These are phyloP conservation scores for Acanthornis magna DNA, from an alignment of 2,797 vertebrate genomes.

Conservation along the genomic window DNA sequence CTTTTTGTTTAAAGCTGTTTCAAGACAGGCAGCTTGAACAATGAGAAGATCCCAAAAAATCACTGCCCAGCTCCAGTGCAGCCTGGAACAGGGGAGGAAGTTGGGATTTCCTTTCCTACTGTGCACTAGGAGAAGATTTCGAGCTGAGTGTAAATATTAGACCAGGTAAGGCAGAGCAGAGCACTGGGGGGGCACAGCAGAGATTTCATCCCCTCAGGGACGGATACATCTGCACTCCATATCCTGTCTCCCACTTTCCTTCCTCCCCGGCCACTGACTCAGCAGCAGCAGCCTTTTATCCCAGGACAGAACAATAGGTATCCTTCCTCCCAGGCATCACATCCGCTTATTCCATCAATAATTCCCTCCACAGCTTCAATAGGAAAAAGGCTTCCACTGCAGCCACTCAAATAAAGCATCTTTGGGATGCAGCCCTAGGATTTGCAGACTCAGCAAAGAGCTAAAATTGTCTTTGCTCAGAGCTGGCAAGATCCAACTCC, in stretches of 20 bases:
- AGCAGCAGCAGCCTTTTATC: neutral
- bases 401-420: neutral
- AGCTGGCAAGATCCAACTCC: neutral
- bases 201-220: neutral
- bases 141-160: neutral
- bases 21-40: neutral
- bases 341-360: neutral
- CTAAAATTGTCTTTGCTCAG: neutral
- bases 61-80: neutral
- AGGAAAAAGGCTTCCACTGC: neutral
- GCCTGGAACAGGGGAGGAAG: neutral
- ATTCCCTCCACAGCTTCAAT: neutral
- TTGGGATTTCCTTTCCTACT: neutral
- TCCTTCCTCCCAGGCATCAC: conserved; percentile 1
- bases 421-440: neutral
- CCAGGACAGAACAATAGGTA: neutral
- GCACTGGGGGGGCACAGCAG: neutral
- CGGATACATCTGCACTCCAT: neutral
- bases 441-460: neutral
- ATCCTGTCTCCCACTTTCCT: conserved; percentile 1
- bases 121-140: neutral
- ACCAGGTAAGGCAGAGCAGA: neutral
- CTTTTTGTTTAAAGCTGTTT: neutral
- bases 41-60: fast-evolving
- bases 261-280: conserved; percentile 29